Evolutionary conservation across 2,797 vertebrate genomes (phyloP), one percentile per base, ranked within the genome.

Genomic region (Rhinogobio ventralis): DNA sequence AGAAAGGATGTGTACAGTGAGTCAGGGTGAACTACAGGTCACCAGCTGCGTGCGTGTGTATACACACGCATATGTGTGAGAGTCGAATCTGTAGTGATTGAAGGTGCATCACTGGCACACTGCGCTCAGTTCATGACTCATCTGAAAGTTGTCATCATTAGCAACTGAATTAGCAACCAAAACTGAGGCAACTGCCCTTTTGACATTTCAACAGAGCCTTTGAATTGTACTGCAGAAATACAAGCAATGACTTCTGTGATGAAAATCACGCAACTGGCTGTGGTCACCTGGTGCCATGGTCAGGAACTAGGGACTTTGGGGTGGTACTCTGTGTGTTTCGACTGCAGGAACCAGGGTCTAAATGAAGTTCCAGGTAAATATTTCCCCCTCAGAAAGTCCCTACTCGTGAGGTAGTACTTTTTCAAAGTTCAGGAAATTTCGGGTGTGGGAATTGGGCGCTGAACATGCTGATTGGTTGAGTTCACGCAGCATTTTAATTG

Each of bases 141-240:
- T 53, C 23, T 79, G 73, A 73, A 57, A 28, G 20, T 30, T 64
- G 71, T 88, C 45, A 81, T 82, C 82, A 78, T 68, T 83, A 87
- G 79, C 68, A 88, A 88, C 82, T 62, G 28, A 75, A 86, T 85
- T 85, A 85, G 45, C 86, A 86, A 83, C 66, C 36, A 72, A 76
- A 85, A 75, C 81, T 42, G 11, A 81, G 28, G 76, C 14, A 64
- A 78, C 51, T 33, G 49, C 49, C 46, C 39, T 79, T 66, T 20
- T 79, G 76, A 64, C n/a, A 30, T 81, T 66, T 74, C 39, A 87
- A 51, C 15, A 68, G n/a, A 82, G 77, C 15, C 78, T 81, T 55
- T 60, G 55, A 82, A 33, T 71, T 79, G 30, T 45, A 79, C 20
- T 36, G 17, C 17, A 30, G 64, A n/a, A 46, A 39, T 68, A 6